Percentiles rank a stretch among this genome's conserved stretches.
phyloP scores from a whole-genome alignment of 2,797 vertebrate genomes.

The Anableps anableps region DNA sequence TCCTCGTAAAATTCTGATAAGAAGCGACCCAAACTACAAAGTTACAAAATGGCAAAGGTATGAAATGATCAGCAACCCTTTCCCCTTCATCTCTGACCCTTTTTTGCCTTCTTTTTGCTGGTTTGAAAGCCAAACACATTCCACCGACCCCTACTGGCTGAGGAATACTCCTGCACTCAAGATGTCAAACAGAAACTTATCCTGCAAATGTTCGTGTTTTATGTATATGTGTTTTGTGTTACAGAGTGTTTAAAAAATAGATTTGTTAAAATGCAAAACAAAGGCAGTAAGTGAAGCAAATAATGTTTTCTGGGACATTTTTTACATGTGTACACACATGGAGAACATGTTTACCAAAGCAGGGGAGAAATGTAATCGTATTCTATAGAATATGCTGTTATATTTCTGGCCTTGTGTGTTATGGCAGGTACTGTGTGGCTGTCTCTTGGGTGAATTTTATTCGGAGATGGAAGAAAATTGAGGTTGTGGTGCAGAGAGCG shows the following conservation, averaged over 20 bases:
- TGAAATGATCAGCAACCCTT: not conserved
- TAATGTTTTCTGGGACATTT: constrained; percentile 47
- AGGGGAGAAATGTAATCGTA: constrained; percentile 67
- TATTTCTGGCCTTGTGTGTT: constrained; percentile 72
- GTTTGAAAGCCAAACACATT: constrained; percentile 59
- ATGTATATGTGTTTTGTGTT: constrained; percentile 70
- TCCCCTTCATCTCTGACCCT: constrained; percentile 27
- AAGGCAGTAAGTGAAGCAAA: constrained; percentile 63
- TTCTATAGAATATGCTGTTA: constrained; percentile 62
- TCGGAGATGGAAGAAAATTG: constrained; percentile 43
- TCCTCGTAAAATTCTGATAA: not conserved
- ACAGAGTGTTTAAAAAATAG: constrained; percentile 47
- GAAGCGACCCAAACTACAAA: not conserved
- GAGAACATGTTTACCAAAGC: constrained; percentile 53
- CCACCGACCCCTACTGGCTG: constrained; percentile 56
- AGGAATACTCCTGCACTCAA: constrained; percentile 43
- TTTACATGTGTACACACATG: constrained; percentile 54
- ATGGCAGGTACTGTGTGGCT: constrained; percentile 76
- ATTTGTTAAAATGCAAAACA: constrained; percentile 45
- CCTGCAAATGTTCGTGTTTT: constrained; percentile 56
- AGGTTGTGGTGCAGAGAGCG: constrained; percentile 40
- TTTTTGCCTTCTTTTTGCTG: constrained; percentile 58
- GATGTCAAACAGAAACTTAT: constrained; percentile 59
- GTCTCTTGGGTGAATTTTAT: constrained; percentile 44
- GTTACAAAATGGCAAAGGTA: not conserved